Percentiles rank a stretch among this genome's conserved stretches.
phyloP scores from a whole-genome alignment of 2,888 invertebrate genomes.

The Aethes cnicana region DNA sequence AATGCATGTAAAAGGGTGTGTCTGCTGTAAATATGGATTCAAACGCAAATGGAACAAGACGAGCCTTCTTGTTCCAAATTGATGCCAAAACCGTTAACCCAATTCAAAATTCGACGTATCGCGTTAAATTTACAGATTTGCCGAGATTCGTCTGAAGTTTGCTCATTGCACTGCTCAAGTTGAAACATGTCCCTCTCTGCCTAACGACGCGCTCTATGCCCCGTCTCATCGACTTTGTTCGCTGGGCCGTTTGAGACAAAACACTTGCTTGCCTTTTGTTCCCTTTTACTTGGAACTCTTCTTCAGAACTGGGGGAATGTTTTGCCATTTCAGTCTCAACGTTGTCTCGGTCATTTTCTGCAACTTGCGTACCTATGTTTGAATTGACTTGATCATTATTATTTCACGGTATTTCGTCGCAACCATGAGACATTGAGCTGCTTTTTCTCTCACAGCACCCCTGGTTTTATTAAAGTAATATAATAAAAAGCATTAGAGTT shows the following conservation, averaged over 20 bases:
- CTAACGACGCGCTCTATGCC: not conserved
- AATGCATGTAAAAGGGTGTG: constrained; percentile 11
- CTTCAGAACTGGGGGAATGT: not conserved
- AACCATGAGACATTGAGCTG: too few relatives aligned
- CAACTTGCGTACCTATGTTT: not conserved
- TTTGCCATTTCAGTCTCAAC: not conserved
- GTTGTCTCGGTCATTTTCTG: not conserved
- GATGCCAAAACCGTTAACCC: not conserved
- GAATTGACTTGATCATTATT: not conserved
- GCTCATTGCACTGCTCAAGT: not conserved
- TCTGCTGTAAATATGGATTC: constrained; percentile 13
- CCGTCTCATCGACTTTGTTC: not conserved
- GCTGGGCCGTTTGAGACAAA: not conserved
- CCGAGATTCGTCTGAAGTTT: not conserved
- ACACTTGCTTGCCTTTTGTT: constrained; percentile 1
- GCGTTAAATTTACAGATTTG: not conserved
- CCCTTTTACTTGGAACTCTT: constrained; percentile 4
- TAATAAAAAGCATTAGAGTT: not conserved
- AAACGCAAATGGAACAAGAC: constrained; percentile 10
- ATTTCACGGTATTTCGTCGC: too few relatives aligned
- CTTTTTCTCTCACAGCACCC: not conserved
- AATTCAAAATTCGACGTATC: constrained; percentile 4
- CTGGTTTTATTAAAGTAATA: not conserved
- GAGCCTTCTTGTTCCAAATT: not conserved
- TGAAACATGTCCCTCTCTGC: constrained; percentile 1